Percentiles rank a stretch among this genome's conserved stretches.
Evolutionary conservation across 2,888 invertebrate genomes (phyloP).

Genomic region (Andrena camellia): DNA sequence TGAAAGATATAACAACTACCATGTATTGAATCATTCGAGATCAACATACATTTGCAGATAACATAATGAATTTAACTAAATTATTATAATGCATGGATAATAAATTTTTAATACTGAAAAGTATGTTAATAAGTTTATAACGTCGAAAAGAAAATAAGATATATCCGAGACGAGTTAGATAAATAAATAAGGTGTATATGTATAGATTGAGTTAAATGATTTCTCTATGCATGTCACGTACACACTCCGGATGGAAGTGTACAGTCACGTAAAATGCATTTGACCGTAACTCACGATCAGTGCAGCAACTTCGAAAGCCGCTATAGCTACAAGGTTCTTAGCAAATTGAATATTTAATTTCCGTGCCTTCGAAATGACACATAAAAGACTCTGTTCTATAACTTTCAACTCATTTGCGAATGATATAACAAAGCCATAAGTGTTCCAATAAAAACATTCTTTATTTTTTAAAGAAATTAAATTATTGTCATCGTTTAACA

Average conservation of each 20-base stretch:
- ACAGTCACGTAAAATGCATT: conserved; percentile 71
- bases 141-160: neutral
- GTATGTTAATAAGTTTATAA: neutral
- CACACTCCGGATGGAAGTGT: conserved; percentile 72
- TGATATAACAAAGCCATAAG: neutral
- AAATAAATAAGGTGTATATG: conserved; percentile 18
- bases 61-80: no score
- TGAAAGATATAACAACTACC: no score
- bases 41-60: neutral
- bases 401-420: neutral
- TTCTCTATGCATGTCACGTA: conserved; percentile 67
- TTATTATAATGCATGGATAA: no score
- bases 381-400: neutral
- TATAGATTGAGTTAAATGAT: conserved; percentile 24
- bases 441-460: neutral
- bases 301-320: conserved; percentile 34
- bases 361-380: neutral
- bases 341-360: conserved; percentile 28
- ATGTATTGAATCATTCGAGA: no score
- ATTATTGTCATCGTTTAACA: neutral
- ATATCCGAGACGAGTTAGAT: neutral
- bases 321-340: conserved; percentile 9
- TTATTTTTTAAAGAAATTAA: neutral
- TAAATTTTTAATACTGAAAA: neutral
- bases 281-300: conserved; percentile 36